Evolutionary conservation across 2,797 vertebrate species (phyloP).

Genomic region (Spheniscus humboldti): DNA sequence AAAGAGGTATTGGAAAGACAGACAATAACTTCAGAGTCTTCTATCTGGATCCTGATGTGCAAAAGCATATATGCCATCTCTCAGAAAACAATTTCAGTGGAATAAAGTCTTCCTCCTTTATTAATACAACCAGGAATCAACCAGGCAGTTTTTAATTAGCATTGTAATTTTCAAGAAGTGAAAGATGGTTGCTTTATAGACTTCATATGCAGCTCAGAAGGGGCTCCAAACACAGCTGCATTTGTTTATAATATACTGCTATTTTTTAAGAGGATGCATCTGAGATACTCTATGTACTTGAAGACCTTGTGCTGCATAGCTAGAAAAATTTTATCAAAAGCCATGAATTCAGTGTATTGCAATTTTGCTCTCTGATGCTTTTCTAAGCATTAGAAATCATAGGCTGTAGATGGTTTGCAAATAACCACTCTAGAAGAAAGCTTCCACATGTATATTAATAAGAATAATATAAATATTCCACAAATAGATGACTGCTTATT

Average conservation of each 20-base stretch:
- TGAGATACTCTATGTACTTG: constrained; percentile 34
- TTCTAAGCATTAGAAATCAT: constrained; percentile 59
- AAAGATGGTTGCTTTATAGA: constrained; percentile 49
- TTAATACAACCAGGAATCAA: constrained; percentile 40
- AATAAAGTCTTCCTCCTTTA: constrained; percentile 33
- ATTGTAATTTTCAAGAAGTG: constrained; percentile 53
- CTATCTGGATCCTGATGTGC: constrained; percentile 35
- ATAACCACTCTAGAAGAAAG: constrained; percentile 45
- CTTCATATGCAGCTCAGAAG: constrained; percentile 67
- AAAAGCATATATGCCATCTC: neutral
- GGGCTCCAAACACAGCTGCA: constrained; percentile 68
- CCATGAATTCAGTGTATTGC: constrained; percentile 77
- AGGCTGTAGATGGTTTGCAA: constrained; percentile 71
- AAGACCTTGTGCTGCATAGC: constrained; percentile 16
- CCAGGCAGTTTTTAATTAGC: constrained; percentile 42
- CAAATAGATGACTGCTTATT: neutral
- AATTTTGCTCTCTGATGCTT: constrained; percentile 69
- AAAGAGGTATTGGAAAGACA: constrained; percentile 57
- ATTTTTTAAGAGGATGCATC: constrained; percentile 69
- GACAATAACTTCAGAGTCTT: constrained; percentile 22
- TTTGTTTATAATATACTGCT: constrained; percentile 61
- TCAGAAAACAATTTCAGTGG: constrained; percentile 35
- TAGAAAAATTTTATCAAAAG: constrained; percentile 73
- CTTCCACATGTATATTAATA: constrained; percentile 22
- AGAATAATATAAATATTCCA: constrained; percentile 37